Conservation (phyloP, 2,888 invertebrate genomes). For the Polyploca ridens region DNA sequence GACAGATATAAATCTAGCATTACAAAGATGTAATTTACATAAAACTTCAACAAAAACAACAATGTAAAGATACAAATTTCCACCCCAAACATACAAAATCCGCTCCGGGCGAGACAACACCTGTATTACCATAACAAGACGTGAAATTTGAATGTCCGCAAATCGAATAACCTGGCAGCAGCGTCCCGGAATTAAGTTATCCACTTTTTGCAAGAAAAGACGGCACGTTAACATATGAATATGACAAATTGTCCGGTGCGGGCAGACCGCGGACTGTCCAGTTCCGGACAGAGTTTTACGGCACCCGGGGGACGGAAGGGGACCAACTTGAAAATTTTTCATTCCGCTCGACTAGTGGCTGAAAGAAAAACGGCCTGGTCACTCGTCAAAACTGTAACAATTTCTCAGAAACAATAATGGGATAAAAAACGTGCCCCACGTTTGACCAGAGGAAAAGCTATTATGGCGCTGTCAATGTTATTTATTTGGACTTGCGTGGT, state of each 20-base stretch:
- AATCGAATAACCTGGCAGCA: conserved; percentile 77
- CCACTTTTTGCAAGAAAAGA: conserved; percentile 84
- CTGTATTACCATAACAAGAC: conserved; percentile 83
- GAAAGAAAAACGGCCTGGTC: conserved; percentile 81
- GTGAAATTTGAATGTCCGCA: conserved; percentile 82
- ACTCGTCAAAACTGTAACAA: conserved; percentile 84
- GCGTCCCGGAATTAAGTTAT: conserved; percentile 78
- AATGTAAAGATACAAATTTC: conserved; percentile 32
- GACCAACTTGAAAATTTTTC: conserved; percentile 84
- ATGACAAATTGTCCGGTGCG: conserved; percentile 83
- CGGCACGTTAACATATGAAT: conserved; percentile 85
- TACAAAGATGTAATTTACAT: conserved; percentile 8
- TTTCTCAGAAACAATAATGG: conserved; percentile 84
- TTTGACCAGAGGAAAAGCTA: conserved; percentile 73
- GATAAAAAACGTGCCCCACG: conserved; percentile 67
- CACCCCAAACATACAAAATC: conserved; percentile 42
- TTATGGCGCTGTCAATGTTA: conserved; percentile 82
- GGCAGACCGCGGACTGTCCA: conserved; percentile 72
- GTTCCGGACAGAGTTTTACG: conserved; percentile 79
- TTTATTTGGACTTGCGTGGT: conserved; percentile 78
- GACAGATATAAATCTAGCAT: no score
- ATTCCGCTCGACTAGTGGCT: conserved; percentile 72
- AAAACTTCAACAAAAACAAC: not conserved
- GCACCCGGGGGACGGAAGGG: conserved; percentile 77
- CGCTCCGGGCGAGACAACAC: conserved; percentile 75